Conservation (phyloP, 2,797 vertebrate genomes). For the Peromyscus nudipes region DNA sequence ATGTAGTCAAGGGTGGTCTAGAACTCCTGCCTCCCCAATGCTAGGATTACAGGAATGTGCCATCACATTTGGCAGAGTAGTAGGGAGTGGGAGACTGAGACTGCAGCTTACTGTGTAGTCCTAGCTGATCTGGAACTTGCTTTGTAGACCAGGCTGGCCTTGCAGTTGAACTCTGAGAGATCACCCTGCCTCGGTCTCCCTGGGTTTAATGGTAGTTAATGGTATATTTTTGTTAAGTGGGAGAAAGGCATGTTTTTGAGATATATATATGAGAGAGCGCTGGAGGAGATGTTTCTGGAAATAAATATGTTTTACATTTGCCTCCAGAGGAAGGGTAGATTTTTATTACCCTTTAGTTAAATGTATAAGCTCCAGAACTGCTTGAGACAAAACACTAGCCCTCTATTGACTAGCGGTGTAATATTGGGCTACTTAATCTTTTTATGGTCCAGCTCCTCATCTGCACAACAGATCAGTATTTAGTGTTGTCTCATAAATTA, state of each 20-base stretch:
- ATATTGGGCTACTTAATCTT: not conserved
- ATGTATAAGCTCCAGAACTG: not conserved
- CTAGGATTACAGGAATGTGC: not conserved
- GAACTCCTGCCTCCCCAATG: not conserved
- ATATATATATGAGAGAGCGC: no score
- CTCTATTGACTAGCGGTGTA: not conserved
- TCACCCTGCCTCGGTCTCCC: not conserved
- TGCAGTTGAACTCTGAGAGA: not conserved
- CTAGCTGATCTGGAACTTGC: not conserved
- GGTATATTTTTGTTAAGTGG: not conserved
- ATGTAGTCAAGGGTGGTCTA: not conserved
- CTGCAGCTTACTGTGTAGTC: not conserved
- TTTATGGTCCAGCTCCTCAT: not conserved
- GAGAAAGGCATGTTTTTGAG: not conserved
- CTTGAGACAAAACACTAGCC: not conserved
- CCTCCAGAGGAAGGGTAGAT: not conserved
- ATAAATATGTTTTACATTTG: not conserved
- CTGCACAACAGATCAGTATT: not conserved
- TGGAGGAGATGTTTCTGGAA: not conserved
- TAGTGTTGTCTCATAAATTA: not conserved
- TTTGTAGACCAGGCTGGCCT: not conserved
- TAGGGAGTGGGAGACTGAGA: not conserved
- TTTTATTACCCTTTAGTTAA: not conserved
- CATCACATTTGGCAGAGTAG: not conserved
- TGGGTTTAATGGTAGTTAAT: not conserved